Conservation (phyloP, 2,113 vertebrate species). For the Colaptes auratus region DNA sequence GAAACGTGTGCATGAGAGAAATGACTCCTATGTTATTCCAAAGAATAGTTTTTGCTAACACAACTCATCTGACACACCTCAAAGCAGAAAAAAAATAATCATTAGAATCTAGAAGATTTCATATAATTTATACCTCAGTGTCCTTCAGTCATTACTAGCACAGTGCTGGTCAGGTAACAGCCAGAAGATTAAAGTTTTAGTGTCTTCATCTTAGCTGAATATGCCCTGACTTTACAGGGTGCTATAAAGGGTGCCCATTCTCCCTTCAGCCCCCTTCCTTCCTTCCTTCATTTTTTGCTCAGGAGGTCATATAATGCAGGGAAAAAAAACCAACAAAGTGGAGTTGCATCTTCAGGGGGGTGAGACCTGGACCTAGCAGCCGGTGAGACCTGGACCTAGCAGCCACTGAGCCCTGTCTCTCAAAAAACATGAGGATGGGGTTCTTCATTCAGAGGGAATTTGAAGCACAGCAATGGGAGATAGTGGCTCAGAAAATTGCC, state of each 20-base stretch:
- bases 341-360: not conserved
- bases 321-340: not conserved
- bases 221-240: not conserved
- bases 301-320: rapidly evolving
- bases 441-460: not conserved
- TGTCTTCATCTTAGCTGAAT: not conserved
- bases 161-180: not conserved
- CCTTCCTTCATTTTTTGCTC: not conserved
- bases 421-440: not conserved
- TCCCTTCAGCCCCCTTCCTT: not conserved
- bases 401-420: not conserved
- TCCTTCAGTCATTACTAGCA: not conserved
- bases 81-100: not conserved
- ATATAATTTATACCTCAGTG: not conserved
- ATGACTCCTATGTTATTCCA: not conserved
- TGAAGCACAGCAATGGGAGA: not conserved
- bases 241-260: not conserved
- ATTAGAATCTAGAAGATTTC: not conserved
- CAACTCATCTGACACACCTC: not conserved
- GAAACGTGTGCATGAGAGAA: not conserved
- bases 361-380: not conserved
- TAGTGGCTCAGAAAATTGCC: not conserved
- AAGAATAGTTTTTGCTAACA: not conserved
- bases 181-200: not conserved
- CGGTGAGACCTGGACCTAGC: not conserved